Evolutionary conservation across 2,797 vertebrate genomes (phyloP), one percentile per base, ranked within the genome.

Genomic region (Xenops minutus): DNA sequence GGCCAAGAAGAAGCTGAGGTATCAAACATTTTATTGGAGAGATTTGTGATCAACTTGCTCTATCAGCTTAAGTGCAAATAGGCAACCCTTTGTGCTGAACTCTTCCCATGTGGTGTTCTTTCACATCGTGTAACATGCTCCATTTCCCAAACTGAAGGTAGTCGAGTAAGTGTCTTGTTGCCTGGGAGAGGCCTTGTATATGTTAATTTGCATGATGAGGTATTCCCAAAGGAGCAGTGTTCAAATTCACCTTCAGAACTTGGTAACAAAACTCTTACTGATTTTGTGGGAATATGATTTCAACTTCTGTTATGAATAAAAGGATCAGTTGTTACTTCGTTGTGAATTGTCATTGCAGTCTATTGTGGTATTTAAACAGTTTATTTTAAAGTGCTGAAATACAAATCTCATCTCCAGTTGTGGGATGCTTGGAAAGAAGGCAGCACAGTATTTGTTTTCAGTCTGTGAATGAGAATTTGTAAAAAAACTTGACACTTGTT

Each of bases 91-190:
- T 85, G 36, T 68, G 46, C 59, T 59, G 74, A 84, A 10, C 58
- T 68, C 49, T 85, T 83, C 51, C 58, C 46, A 3, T 62, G n/a
- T 44, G 66, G 10, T 58, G 12, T 32, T 89, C 79, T 91, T 90
- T 86, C 30, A 68, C 48, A 5, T 4, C 3, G 2, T 73, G 29
- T 90, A 72, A 64, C 73, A 39, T 56, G 91, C 94, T 91, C 72
- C 51, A 49, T 71, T 96, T 92, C 67, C 87, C 89, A 80, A 66
- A 85, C 67, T 79, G 78, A 93, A 84, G 74, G 39, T 79, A 36
- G 30, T 24, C 1, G 7, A 32, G 30, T 54, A 39, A 78, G 54
- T 48, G 68, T 36, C 59, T 66, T 1, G 22, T 32, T 73, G 59
- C 41, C 59, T 62, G 49, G 36, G 54, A 86, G 54, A 81, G 56